These are phyloP conservation scores for Automeris io DNA, from an alignment of 2,888 invertebrate genomes.

Conservation along the genomic window DNA sequence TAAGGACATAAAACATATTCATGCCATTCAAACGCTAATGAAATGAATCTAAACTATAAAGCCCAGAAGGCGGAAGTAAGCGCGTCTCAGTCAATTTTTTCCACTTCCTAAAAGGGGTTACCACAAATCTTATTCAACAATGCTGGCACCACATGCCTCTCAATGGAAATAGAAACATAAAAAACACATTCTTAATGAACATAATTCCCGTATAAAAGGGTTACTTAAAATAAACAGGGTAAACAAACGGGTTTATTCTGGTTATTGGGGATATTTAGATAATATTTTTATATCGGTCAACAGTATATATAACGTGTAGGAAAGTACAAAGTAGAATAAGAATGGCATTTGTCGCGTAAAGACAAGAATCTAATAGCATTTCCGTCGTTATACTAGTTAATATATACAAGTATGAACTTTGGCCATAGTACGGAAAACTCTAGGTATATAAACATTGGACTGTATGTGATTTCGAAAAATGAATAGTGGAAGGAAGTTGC, in stretches of 20 bases:
- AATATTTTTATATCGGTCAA: neutral
- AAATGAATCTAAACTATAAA: slow-evolving; percentile 19
- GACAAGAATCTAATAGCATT: no score
- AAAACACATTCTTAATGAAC: slow-evolving; percentile 70
- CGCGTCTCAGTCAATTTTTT: slow-evolving; percentile 26
- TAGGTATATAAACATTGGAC: no score
- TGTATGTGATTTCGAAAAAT: no score
- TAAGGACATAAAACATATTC: no score
- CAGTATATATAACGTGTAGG: no score
- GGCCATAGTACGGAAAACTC: no score
- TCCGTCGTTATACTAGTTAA: no score
- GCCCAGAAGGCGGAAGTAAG: slow-evolving; percentile 18
- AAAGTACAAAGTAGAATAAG: no score
- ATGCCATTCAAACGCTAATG: no score
- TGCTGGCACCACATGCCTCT: slow-evolving; percentile 42
- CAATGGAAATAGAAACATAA: slow-evolving; percentile 57
- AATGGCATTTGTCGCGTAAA: no score
- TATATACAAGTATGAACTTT: no score
- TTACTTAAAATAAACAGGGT: slow-evolving; percentile 60
- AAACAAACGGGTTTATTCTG: slow-evolving; percentile 41
- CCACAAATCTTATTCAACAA: slow-evolving; percentile 35
- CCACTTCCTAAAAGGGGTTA: slow-evolving; percentile 38
- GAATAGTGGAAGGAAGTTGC: no score
- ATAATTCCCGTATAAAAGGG: slow-evolving; percentile 73
- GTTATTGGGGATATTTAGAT: slow-evolving; percentile 3